phyloP scores from a whole-genome alignment of 92 coral and sea anemone species.

The Paramuricea clavata region DNA sequence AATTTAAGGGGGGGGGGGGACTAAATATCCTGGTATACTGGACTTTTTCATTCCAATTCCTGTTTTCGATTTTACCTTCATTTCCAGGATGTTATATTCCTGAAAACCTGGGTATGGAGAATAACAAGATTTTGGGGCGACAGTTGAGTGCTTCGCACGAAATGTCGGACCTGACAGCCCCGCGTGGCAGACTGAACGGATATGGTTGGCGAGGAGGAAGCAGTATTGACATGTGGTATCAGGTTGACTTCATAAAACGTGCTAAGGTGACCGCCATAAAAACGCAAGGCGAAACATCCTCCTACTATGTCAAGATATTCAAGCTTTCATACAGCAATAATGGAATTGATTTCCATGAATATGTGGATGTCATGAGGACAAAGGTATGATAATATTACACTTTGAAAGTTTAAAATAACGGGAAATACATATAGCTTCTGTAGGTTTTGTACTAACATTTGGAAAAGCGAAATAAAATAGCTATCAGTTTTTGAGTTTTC shows the following conservation, averaged over 20 bases:
- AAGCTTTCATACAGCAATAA: slow-evolving; percentile 56
- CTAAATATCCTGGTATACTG: too few species aligned
- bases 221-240: neutral
- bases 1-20: too few species aligned
- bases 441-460: too few species aligned
- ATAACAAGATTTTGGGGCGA: neutral
- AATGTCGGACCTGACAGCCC: neutral
- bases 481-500: too few species aligned
- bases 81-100: neutral
- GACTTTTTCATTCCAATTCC: too few species aligned
- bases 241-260: neutral
- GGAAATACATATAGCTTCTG: too few species aligned
- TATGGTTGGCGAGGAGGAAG: neutral
- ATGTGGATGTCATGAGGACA: slow-evolving; percentile 27
- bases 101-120: neutral
- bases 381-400: slow-evolving; percentile 43
- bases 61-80: neutral
- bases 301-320: slow-evolving; percentile 58
- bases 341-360: slow-evolving; percentile 42
- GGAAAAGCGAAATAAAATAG: too few species aligned
- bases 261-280: neutral
- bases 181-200: neutral
- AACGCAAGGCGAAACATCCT: neutral
- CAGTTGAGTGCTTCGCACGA: neutral
- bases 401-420: too few species aligned